These are phyloP conservation scores for Sinopyrophorus schimmeli DNA, from an alignment of 2,888 invertebrate genomes.

Conservation along the genomic window DNA sequence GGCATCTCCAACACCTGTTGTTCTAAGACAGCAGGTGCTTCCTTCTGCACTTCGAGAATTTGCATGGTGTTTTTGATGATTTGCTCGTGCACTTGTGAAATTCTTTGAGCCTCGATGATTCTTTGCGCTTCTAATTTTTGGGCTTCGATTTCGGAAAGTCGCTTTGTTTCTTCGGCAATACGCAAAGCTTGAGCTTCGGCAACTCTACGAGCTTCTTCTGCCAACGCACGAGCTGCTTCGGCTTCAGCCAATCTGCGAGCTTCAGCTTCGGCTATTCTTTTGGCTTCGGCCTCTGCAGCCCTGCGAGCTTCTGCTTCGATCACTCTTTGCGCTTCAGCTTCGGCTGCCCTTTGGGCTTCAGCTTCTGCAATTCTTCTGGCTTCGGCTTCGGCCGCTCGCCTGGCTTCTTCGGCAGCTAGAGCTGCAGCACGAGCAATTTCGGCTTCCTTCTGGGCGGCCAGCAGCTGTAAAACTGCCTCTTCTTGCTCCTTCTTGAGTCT, in stretches of 20 bases:
- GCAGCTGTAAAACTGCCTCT: conserved; percentile 56
- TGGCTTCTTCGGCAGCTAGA: conserved; percentile 34
- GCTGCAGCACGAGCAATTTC: conserved; percentile 56
- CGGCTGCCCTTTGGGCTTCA: conserved; percentile 39
- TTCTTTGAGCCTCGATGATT: conserved; percentile 29
- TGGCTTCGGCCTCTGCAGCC: conserved; percentile 30
- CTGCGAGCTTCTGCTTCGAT: conserved; percentile 37
- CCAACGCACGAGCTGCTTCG: conserved; percentile 33
- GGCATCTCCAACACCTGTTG: conserved; percentile 44
- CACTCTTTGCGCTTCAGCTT: conserved; percentile 32
- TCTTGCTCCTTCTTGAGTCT: conserved; percentile 55
- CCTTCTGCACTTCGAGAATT: conserved; percentile 16
- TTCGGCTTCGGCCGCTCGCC: conserved; percentile 20
- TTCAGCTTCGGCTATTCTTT: conserved; percentile 1
- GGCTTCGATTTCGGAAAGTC: no score
- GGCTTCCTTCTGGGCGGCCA: conserved; percentile 57
- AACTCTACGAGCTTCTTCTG: conserved; percentile 39
- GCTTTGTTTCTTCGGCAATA: conserved; percentile 32
- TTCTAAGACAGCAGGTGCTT: conserved; percentile 39
- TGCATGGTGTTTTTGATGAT: conserved; percentile 12
- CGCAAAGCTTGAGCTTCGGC: conserved; percentile 34
- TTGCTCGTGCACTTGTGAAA: conserved; percentile 23
- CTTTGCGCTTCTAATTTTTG: conserved; percentile 2
- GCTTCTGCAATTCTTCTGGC: conserved; percentile 31
- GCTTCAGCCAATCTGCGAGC: conserved; percentile 11